These are phyloP conservation scores for Leptodactylus fuscus DNA, from an alignment of 2,113 vertebrate species.

Conservation along the genomic window DNA sequence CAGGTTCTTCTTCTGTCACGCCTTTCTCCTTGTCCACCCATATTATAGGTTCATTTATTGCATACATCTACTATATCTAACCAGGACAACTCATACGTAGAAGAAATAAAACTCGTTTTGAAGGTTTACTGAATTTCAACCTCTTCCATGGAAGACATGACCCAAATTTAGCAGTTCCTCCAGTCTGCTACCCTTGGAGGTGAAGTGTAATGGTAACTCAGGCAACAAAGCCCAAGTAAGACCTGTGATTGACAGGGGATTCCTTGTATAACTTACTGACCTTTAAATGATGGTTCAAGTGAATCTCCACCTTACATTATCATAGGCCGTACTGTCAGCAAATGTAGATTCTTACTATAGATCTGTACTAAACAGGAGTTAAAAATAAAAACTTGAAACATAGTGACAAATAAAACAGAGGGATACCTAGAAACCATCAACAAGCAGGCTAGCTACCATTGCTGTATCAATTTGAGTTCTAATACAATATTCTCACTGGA, in stretches of 20 bases:
- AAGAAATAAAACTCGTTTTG: neutral
- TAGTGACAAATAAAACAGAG: neutral
- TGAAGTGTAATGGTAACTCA: neutral
- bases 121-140: neutral
- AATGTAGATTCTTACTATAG: neutral
- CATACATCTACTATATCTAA: conserved; percentile 4
- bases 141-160: neutral
- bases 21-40: neutral
- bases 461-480: too few species aligned
- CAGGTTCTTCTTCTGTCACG: conserved; percentile 47
- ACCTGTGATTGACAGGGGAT: neutral
- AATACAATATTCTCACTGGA: too few species aligned
- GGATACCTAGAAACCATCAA: neutral
- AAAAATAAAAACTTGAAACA: neutral
- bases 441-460: neutral
- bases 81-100: neutral
- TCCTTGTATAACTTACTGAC: neutral
- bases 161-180: neutral
- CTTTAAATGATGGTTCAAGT: neutral
- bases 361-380: neutral
- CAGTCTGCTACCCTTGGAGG: neutral
- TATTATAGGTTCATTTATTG: conserved; percentile 6
- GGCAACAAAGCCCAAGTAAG: neutral
- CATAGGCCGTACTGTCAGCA: neutral
- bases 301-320: neutral